Evolutionary conservation across 2,797 vertebrate species (phyloP).

Genomic region (Sebastes hubbsi): DNA sequence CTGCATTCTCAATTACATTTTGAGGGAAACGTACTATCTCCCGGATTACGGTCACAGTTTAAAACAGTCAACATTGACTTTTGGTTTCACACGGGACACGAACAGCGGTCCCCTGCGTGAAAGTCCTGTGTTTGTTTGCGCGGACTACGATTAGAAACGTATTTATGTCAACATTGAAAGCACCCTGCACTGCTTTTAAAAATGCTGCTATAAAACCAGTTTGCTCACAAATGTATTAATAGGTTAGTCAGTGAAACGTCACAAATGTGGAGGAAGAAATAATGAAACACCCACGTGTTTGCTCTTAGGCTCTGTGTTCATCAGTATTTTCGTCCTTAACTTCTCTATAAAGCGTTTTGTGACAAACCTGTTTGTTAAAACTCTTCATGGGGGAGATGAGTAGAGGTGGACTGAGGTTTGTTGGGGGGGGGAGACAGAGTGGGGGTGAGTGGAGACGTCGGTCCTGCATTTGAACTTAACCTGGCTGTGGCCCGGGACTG

Average conservation of each 20-base stretch:
- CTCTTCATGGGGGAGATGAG: background rate
- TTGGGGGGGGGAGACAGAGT: background rate
- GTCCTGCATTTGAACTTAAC: slow-evolving; percentile 93
- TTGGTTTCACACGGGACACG: background rate
- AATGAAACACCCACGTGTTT: no score
- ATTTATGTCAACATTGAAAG: no score
- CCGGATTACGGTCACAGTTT: no score
- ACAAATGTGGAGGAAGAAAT: background rate
- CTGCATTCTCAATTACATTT: no score
- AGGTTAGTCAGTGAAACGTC: no score
- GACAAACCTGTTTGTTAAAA: background rate
- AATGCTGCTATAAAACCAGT: background rate
- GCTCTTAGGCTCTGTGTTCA: background rate
- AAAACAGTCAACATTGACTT: rapidly evolving
- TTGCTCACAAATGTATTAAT: background rate
- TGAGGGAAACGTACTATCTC: no score
- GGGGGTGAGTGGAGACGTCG: slow-evolving; percentile 50
- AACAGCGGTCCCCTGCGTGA: no score
- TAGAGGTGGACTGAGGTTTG: background rate
- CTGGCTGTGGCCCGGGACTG: slow-evolving; percentile 83
- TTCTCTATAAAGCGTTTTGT: background rate
- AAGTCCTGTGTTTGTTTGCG: background rate
- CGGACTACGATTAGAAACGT: background rate
- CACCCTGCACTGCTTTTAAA: no score
- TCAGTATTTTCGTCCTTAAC: no score